Percentiles rank a stretch among this genome's conserved stretches.
phyloP scores from a whole-genome alignment of 2,797 vertebrate species.

The Scarus forsteni region DNA sequence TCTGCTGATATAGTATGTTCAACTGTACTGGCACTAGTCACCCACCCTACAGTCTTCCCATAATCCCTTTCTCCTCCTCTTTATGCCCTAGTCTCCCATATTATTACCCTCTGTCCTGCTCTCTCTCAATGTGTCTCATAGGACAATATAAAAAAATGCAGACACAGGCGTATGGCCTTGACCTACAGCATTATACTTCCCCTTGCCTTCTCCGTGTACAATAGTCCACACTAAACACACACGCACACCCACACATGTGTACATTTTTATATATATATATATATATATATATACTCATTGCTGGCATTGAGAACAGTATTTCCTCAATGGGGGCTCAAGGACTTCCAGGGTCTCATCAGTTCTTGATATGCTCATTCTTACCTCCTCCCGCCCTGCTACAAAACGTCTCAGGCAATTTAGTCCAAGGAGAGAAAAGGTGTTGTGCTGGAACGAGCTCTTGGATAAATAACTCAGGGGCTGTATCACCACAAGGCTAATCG shows the following conservation, averaged over 20 bases:
- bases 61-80: conserved; percentile 28
- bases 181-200: conserved; percentile 34
- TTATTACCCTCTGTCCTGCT: conserved; percentile 9
- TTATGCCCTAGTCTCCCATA: conserved; percentile 1
- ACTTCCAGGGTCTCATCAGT: conserved; percentile 46
- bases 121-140: background rate
- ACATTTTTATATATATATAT: conserved; percentile 2
- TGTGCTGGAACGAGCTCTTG: conserved; percentile 22
- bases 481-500: conserved; percentile 54
- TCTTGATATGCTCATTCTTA: conserved; percentile 28
- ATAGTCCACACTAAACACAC: conserved; percentile 1
- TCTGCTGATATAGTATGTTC: background rate
- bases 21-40: background rate
- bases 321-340: conserved; percentile 55
- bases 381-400: conserved; percentile 7
- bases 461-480: conserved; percentile 59
- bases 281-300: conserved; percentile 5
- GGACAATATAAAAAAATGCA: background rate
- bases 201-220: conserved; percentile 8
- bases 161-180: conserved; percentile 24
- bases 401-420: conserved; percentile 61
- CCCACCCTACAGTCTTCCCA: background rate
- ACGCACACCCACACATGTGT: conserved; percentile 13
- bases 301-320: conserved; percentile 32
- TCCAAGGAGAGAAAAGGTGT: conserved; percentile 57